Base-by-base conservation (phyloP, 2,888 invertebrate genomes). In the Lasiommata megera region DNA sequence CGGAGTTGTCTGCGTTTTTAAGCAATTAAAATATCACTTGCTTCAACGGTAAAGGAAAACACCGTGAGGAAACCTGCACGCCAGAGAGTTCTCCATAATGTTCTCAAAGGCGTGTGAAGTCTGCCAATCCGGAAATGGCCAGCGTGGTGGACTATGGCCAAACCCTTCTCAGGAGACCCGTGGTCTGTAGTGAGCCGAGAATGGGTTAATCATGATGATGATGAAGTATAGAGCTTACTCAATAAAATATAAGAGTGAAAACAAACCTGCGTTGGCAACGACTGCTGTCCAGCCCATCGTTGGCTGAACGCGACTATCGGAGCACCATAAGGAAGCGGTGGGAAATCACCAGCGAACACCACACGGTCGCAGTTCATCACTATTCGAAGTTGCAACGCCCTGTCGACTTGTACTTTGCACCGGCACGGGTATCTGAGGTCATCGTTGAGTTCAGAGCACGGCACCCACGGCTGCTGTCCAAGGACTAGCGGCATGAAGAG, bases 351-450 rank as follows among this genome's bases (percentile, higher is more conserved):
- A 23, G 94, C 92, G 73, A 97, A 96, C 28, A 96, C 95, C 18
- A 96, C 94, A 7, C 93, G 86, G 86, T 97, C 97, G 79, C 97
- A 97, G 80, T 97, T 93, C 92, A 97, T 94, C 67, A 93, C 88
- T 65, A 96, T 93, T 55, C 87, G 74, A 6, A 90, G 70, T 66
- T 88, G 88, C 9, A 88, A 70, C 0, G 86, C 79, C 16, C 86
- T 71, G 73, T 93, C 93, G 60, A 93, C 93, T 57, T 84, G 81
- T 44, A 90, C 88, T 17, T 82, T 77, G 54, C 91, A 91, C 37
- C 92, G 89, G 86, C 96, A 97, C 0, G 96, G 96, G 71, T 96
- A 92, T 47, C 95, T 93, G 34, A 96, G 91, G 64, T 95, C 94
- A 63, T 94, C 93, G 73, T 95, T 95, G 54, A 96, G 83, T 79